A percentile compares a stretch with the other conserved stretches of the same genome.
phyloP scores from a whole-genome alignment of 2,888 invertebrate genomes.

The Siphonodentalium dalli region DNA sequence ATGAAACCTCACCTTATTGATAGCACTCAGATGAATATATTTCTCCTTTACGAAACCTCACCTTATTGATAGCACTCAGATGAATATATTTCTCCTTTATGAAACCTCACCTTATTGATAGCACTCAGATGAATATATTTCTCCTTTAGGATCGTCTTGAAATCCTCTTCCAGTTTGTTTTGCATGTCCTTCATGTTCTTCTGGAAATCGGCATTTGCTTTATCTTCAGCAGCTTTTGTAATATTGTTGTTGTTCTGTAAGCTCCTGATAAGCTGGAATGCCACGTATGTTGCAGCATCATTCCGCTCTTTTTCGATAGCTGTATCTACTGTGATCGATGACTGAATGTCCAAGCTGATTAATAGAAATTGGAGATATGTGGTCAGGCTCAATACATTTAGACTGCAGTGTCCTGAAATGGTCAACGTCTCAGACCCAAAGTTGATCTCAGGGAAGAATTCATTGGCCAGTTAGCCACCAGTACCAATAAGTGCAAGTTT shows the following conservation, averaged over 20 bases:
- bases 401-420: too few relatives aligned
- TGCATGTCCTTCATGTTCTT: slow-evolving; percentile 40
- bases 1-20: too few relatives aligned
- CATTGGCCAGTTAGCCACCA: too few relatives aligned
- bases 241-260: slow-evolving; percentile 55
- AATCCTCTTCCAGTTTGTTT: slow-evolving; percentile 46
- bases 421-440: too few relatives aligned
- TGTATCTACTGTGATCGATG: slow-evolving; percentile 54
- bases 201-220: slow-evolving; percentile 29
- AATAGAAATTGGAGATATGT: too few relatives aligned
- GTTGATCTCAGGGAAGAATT: too few relatives aligned
- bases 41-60: too few relatives aligned
- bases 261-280: slow-evolving; percentile 41
- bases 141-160: slow-evolving; percentile 47
- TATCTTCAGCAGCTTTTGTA: slow-evolving; percentile 38
- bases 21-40: too few relatives aligned
- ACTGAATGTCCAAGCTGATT: slow-evolving; percentile 53
- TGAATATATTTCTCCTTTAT: too few relatives aligned
- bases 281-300: slow-evolving; percentile 45
- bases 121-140: slow-evolving; percentile 49
- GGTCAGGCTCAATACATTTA: too few relatives aligned
- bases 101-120: slow-evolving; percentile 56
- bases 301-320: slow-evolving; percentile 56
- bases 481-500: too few relatives aligned
- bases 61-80: too few relatives aligned